phyloP scores from a whole-genome alignment of 1,140 invertebrate species.

The Zaprionus davidi region DNA sequence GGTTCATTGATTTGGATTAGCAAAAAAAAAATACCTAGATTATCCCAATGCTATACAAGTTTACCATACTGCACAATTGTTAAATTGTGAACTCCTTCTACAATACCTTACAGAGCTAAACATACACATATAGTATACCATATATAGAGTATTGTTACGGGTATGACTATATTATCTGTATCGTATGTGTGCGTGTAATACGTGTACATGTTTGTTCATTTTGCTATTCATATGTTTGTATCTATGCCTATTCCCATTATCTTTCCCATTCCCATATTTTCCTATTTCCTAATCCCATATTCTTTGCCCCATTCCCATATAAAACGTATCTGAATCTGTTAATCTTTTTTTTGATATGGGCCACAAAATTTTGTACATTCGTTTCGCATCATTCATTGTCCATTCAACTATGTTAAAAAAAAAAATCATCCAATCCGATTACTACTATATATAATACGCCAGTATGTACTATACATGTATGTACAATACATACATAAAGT shows the following conservation, averaged over 20 bases:
- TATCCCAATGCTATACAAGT: constrained; percentile 11
- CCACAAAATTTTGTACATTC: constrained; percentile 29
- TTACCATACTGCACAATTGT: not conserved
- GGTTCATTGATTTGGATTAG: constrained; percentile 4
- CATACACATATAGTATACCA: constrained; percentile 5
- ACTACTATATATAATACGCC: constrained; percentile 7
- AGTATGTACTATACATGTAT: too few species aligned
- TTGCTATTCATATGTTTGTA: constrained; percentile 29
- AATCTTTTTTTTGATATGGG: constrained; percentile 20
- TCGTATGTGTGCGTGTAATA: not conserved
- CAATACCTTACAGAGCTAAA: not conserved
- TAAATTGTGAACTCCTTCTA: not conserved
- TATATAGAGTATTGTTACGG: not conserved
- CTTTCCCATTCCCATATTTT: constrained; percentile 1
- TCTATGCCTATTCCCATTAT: constrained; percentile 2
- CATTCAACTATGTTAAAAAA: not conserved
- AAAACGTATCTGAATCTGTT: constrained; percentile 2
- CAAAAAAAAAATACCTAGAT: constrained; percentile 3
- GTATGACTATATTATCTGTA: not conserved
- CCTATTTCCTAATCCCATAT: not conserved
- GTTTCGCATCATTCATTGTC: not conserved
- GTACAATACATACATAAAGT: constrained; percentile 9
- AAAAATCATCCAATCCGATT: constrained; percentile 14
- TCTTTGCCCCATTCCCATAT: not conserved
- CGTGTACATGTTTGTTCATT: not conserved